These are phyloP conservation scores for Psophia crepitans DNA, from an alignment of 2,113 vertebrate species.

Conservation along the genomic window DNA sequence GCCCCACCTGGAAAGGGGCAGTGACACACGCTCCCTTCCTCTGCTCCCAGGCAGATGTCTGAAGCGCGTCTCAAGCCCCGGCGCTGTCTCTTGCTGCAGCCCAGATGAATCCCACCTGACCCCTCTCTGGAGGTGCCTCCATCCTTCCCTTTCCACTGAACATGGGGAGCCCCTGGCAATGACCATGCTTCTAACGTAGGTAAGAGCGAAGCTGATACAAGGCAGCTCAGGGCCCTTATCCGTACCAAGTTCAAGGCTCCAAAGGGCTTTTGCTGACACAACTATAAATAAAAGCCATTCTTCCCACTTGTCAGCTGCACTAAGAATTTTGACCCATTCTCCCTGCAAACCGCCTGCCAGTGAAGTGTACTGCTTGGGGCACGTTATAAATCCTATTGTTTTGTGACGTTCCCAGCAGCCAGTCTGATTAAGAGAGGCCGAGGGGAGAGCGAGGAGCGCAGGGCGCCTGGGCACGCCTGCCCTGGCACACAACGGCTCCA, in stretches of 20 bases:
- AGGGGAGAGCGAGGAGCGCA: background rate
- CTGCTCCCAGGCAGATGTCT: background rate
- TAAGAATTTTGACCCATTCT: background rate
- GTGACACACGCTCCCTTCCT: fast-evolving
- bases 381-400: fast-evolving
- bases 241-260: background rate
- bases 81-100: fast-evolving
- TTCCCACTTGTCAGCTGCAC: background rate
- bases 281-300: background rate
- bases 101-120: background rate
- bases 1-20: background rate
- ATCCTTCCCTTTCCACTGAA: background rate
- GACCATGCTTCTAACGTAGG: no score
- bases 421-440: background rate
- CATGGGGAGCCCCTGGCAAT: background rate
- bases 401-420: background rate
- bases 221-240: background rate
- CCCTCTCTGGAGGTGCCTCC: background rate
- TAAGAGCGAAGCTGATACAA: background rate
- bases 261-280: background rate
- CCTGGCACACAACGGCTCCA: background rate
- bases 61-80: no score
- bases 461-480: background rate
- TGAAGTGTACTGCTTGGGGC: background rate
- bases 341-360: background rate